Percentiles rank a stretch among this genome's conserved stretches.
These are phyloP conservation scores for Ceratina japonica DNA, from an alignment of 1,140 invertebrate species.

Conservation along the genomic window DNA sequence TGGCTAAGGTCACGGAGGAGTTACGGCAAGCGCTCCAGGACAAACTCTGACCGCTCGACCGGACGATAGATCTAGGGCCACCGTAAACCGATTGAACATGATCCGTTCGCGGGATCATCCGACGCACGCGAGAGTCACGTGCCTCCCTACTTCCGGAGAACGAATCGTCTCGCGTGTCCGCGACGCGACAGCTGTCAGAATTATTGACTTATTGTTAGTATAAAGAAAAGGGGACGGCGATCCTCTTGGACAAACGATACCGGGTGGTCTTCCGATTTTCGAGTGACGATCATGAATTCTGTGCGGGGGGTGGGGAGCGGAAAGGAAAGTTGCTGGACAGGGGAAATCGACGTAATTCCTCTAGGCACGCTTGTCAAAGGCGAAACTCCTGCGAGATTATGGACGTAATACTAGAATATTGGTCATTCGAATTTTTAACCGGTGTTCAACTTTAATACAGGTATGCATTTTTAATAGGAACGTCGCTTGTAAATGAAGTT, in stretches of 20 bases:
- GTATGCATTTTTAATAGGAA: too few species aligned
- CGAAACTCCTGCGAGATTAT: neutral
- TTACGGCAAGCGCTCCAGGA: conserved; percentile 85
- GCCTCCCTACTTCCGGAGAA: neutral
- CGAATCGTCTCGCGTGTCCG: neutral
- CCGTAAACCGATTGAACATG: conserved; percentile 36
- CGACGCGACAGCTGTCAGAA: neutral
- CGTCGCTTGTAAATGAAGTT: too few species aligned
- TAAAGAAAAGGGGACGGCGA: conserved; percentile 8
- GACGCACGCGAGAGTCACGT: neutral
- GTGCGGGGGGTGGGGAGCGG: too few species aligned
- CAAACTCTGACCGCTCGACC: conserved; percentile 82
- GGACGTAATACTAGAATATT: neutral
- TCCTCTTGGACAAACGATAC: neutral
- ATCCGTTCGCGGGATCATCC: neutral
- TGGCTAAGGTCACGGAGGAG: conserved; percentile 86
- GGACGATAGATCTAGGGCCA: conserved; percentile 10
- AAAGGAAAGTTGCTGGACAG: neutral
- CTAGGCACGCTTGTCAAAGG: neutral
- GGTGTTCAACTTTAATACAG: too few species aligned
- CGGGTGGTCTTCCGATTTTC: neutral
- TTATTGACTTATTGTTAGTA: too few species aligned
- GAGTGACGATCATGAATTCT: conserved; percentile 1
- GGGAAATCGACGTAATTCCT: neutral
- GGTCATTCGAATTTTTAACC: neutral